Percentiles rank a stretch among this genome's conserved stretches.
phyloP scores from a whole-genome alignment of 2,888 invertebrate species.

The Drosophila trichaetosa region DNA sequence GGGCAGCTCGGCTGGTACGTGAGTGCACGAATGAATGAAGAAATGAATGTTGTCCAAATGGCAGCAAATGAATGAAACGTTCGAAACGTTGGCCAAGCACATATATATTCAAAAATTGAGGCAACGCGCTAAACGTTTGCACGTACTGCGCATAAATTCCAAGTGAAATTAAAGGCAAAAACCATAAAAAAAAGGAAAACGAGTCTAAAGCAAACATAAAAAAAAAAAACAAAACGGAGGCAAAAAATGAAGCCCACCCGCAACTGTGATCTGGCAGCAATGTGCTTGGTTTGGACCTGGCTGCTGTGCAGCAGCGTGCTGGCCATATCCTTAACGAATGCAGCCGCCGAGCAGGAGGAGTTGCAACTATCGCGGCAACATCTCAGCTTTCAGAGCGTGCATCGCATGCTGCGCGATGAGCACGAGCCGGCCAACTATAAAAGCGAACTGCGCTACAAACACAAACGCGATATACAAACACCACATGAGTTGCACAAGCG shows the following conservation, averaged over 20 bases:
- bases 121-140: slow-evolving; percentile 67
- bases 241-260: slow-evolving; percentile 34
- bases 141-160: slow-evolving; percentile 78
- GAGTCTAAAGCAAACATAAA: slow-evolving; percentile 21
- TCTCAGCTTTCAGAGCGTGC: slow-evolving; percentile 82
- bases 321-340: slow-evolving; percentile 36
- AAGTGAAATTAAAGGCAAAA: slow-evolving; percentile 69
- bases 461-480: slow-evolving; percentile 47
- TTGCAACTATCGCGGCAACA: slow-evolving; percentile 63
- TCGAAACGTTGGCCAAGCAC: slow-evolving; percentile 37
- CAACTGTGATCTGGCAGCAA: slow-evolving; percentile 50
- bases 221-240: slow-evolving; percentile 3
- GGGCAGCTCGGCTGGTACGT: slow-evolving; percentile 40
- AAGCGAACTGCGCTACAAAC: slow-evolving; percentile 72
- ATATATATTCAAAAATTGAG: slow-evolving; percentile 65
- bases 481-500: slow-evolving; percentile 51
- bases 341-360: slow-evolving; percentile 67
- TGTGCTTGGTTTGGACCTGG: slow-evolving; percentile 25
- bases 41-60: slow-evolving; percentile 38
- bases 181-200: slow-evolving; percentile 12
- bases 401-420: slow-evolving; percentile 83
- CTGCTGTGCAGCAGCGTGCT: slow-evolving; percentile 33
- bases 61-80: slow-evolving; percentile 58
- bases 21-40: slow-evolving; percentile 56
- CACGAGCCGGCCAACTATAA: slow-evolving; percentile 80